Percentiles rank a stretch among this genome's conserved stretches.
phyloP scores from a whole-genome alignment of 2,113 vertebrate species.

The Gasterosteus nipponicus region DNA sequence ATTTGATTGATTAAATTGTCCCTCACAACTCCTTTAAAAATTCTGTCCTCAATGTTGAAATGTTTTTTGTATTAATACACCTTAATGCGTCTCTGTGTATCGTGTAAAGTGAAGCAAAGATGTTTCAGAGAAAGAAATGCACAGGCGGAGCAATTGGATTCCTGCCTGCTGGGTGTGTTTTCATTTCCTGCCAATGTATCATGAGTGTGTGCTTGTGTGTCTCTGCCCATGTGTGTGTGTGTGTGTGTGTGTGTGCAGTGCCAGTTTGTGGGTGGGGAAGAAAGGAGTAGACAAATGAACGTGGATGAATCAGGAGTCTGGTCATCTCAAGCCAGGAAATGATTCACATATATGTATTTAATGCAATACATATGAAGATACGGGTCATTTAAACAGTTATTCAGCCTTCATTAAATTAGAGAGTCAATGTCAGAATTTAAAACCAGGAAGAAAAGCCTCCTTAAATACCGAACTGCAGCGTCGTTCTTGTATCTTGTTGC shows the following conservation, averaged over 20 bases:
- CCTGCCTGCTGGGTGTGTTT: slow-evolving; percentile 52
- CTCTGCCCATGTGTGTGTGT: background rate
- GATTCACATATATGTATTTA: slow-evolving; percentile 50
- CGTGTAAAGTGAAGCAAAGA: background rate
- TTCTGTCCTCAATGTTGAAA: background rate
- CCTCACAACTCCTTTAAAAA: background rate
- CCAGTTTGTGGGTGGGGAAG: slow-evolving; percentile 52
- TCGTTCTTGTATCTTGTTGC: background rate
- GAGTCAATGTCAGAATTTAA: background rate
- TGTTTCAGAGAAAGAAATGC: slow-evolving; percentile 6
- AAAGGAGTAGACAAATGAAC: slow-evolving; percentile 62
- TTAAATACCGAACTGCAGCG: background rate
- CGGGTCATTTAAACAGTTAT: background rate
- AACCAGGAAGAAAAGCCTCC: background rate
- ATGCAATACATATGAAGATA: background rate
- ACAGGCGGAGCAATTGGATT: slow-evolving; percentile 26
- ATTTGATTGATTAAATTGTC: background rate
- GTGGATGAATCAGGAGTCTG: slow-evolving; percentile 46
- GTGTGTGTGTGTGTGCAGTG: slow-evolving; percentile 16
- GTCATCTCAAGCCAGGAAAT: slow-evolving; percentile 61
- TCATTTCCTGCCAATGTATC: slow-evolving; percentile 51
- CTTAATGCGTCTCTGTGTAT: background rate
- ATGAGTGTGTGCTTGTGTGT: background rate
- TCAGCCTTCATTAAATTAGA: background rate
- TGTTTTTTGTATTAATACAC: background rate